These are phyloP conservation scores for Dendronephthya gigantea DNA, from an alignment of 64 coral and sea anemone species.

Conservation along the genomic window DNA sequence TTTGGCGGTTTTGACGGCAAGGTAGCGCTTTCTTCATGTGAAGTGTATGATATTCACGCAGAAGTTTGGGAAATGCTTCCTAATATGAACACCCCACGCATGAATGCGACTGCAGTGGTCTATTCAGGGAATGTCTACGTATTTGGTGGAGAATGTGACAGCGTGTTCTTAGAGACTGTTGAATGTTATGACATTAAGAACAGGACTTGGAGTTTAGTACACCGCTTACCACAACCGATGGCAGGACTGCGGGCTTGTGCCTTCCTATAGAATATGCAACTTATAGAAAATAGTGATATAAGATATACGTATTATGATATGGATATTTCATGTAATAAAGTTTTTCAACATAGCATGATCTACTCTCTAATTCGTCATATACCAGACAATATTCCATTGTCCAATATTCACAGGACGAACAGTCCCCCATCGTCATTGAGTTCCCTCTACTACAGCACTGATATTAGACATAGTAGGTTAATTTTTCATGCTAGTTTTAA, in stretches of 20 bases:
- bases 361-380: no score
- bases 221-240: slow-evolving; percentile 16
- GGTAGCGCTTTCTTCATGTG: slow-evolving; percentile 29
- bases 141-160: slow-evolving; percentile 42
- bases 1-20: slow-evolving; percentile 35
- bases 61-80: slow-evolving; percentile 6
- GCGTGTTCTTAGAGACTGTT: slow-evolving; percentile 21
- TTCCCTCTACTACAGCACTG: no score
- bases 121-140: slow-evolving; percentile 7
- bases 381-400: no score
- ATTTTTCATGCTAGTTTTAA: no score
- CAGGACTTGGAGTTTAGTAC: slow-evolving; percentile 19
- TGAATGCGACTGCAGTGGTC: slow-evolving; percentile 27
- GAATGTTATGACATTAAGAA: slow-evolving; percentile 29
- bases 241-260: slow-evolving; percentile 20
- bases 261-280: not conserved
- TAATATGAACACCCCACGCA: slow-evolving; percentile 25
- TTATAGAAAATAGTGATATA: not conserved
- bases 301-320: not conserved
- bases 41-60: slow-evolving; percentile 14
- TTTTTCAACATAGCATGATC: no score
- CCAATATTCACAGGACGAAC: no score
- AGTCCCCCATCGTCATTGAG: no score
- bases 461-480: no score
- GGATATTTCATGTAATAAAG: not conserved